Base-by-base conservation (phyloP, 64 coral and sea anemone species). In the Montipora cactus region DNA sequence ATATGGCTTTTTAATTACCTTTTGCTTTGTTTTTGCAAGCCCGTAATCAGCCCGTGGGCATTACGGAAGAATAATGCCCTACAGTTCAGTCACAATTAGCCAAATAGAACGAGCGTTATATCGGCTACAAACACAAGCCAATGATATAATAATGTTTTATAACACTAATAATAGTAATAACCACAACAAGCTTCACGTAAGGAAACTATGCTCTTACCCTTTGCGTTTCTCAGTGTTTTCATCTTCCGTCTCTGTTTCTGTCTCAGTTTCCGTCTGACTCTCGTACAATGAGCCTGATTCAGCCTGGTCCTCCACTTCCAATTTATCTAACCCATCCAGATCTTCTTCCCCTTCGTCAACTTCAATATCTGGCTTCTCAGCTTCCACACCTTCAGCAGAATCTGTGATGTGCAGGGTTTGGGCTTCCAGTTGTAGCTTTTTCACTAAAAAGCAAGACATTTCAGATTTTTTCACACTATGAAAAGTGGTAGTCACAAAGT, bases 211-310 rank as follows among this genome's bases (percentile, higher is more conserved):
- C 64, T 67, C 64, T 18, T 12, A 67, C 64, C 64, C 15, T 67
- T 67, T 67, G 64, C 7, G 64, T 67, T 67, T 67, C 64, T 67
- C 64, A 11, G 7, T 4, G 18, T 67, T 67, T 67, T 67, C 64
- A 67, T 67, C 64, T 67, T 67, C 11, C 18, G 3, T 67, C 64
- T 67, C 64, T 67, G 64, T 67, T 67, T 67, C 64, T 18, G 64
- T 67, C 64, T 67, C 64, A 67, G 64, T 67, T 67, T 67, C 64
- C 64, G 64, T 67, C 64, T 67, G 64, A 67, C 64, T 67, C 15
- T 12, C 15, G 64, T 67, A 67, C 64, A 67, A 67, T 67, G 64
- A 67, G 64, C 15, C 64, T 57, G 53, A 57, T 57, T 57, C 53
- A 57, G 53, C 53, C 53, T 57, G 64, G 64, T 67, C 64, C 64